Evolutionary conservation across 2,797 vertebrate species (phyloP).

Genomic region (Pangasius krempfi): DNA sequence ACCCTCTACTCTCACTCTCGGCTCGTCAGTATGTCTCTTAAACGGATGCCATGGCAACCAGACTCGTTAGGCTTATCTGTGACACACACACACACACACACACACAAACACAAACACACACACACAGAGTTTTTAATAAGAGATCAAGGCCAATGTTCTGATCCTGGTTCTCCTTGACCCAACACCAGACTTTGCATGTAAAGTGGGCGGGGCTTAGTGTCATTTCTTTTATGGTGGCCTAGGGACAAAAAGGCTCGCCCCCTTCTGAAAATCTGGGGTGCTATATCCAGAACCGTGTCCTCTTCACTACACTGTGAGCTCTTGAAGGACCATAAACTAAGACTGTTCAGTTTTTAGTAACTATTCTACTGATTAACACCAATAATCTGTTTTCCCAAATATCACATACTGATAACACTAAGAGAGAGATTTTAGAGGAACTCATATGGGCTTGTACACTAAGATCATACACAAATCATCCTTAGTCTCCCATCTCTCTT

Average conservation of each 20-base stretch:
- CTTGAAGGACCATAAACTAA: neutral
- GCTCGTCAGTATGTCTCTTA: slow-evolving; percentile 58
- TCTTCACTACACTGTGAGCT: neutral
- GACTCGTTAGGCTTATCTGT: slow-evolving; percentile 43
- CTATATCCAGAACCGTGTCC: neutral
- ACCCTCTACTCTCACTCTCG: slow-evolving; percentile 46
- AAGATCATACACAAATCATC: neutral
- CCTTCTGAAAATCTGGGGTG: neutral
- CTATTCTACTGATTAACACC: neutral
- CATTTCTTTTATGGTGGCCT: neutral
- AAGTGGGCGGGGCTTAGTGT: neutral
- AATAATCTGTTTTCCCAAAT: neutral
- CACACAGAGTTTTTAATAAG: slow-evolving; percentile 13
- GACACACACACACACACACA: neutral
- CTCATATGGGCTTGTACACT: neutral
- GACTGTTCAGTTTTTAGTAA: too few relatives aligned
- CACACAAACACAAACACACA: neutral
- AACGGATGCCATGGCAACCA: slow-evolving; percentile 59
- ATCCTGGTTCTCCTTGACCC: neutral
- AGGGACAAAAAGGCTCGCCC: too few relatives aligned
- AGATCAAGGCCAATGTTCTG: slow-evolving; percentile 22
- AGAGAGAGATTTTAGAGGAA: neutral
- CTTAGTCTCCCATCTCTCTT: neutral
- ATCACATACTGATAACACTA: neutral
- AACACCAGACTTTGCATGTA: neutral